These are phyloP conservation scores for Pteria penguin DNA, from an alignment of 2,888 invertebrate genomes.

Conservation along the genomic window DNA sequence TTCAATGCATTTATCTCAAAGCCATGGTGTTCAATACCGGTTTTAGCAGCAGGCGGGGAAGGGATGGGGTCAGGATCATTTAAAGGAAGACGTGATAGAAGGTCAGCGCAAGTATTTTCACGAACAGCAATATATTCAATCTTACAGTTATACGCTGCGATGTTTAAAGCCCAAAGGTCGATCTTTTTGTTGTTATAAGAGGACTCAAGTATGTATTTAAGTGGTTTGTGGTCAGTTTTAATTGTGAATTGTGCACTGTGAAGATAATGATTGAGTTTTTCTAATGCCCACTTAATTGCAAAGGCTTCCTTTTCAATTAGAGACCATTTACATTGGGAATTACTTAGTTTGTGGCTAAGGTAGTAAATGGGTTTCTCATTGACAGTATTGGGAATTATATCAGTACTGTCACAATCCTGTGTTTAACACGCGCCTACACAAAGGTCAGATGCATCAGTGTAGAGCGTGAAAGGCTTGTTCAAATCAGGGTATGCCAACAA, in stretches of 20 bases:
- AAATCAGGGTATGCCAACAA: slow-evolving; percentile 38
- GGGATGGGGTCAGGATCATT: not conserved
- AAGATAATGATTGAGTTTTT: too few relatives aligned
- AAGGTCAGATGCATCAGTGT: slow-evolving; percentile 36
- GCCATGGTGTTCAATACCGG: not conserved
- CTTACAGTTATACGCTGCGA: slow-evolving; percentile 22
- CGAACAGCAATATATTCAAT: slow-evolving; percentile 37
- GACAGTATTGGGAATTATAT: not conserved
- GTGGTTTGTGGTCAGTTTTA: too few relatives aligned
- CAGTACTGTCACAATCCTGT: not conserved
- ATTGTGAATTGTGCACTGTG: too few relatives aligned
- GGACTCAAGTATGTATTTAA: not conserved
- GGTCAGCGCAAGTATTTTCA: slow-evolving; percentile 31
- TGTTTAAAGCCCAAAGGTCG: not conserved
- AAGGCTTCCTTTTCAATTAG: not conserved
- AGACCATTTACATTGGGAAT: not conserved
- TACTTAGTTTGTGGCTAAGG: not conserved
- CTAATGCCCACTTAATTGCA: too few relatives aligned
- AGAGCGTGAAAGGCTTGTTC: slow-evolving; percentile 30
- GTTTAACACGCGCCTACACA: slow-evolving; percentile 8
- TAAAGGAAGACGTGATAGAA: slow-evolving; percentile 21
- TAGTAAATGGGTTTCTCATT: not conserved
- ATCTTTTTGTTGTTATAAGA: not conserved
- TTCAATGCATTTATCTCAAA: not conserved
- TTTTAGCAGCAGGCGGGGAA: not conserved